These are phyloP conservation scores for Seladonia tumulorum DNA, from an alignment of 2,888 invertebrate genomes.

Conservation along the genomic window DNA sequence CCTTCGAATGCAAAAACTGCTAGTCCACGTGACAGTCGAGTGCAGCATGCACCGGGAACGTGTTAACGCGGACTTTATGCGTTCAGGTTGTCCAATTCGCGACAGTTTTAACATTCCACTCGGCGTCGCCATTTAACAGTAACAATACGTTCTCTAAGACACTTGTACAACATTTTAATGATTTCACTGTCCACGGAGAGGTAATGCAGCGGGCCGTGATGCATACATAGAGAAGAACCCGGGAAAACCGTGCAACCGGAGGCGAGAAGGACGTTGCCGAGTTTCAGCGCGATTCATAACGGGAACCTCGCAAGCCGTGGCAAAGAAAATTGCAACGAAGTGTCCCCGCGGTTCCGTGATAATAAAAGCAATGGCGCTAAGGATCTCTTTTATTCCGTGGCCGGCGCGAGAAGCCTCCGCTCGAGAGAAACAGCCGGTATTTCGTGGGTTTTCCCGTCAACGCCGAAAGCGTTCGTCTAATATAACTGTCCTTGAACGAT, in stretches of 20 bases:
- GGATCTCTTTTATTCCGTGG: slow-evolving; percentile 24
- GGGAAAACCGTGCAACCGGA: slow-evolving; percentile 19
- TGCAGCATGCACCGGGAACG: neutral
- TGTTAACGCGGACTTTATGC: neutral
- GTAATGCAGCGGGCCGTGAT: neutral
- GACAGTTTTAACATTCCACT: neutral
- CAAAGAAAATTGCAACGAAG: slow-evolving; percentile 38
- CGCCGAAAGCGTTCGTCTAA: slow-evolving; percentile 9
- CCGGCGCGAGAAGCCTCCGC: neutral
- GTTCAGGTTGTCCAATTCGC: neutral
- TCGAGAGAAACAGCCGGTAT: slow-evolving; percentile 36
- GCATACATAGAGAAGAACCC: neutral
- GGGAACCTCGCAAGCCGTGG: slow-evolving; percentile 10
- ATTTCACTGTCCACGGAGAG: neutral
- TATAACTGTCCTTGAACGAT: slow-evolving; percentile 31
- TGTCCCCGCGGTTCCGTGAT: slow-evolving; percentile 34
- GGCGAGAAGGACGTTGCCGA: neutral
- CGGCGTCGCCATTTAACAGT: neutral
- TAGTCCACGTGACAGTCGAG: neutral
- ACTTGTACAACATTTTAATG: slow-evolving; percentile 5
- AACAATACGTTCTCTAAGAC: neutral
- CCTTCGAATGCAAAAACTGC: neutral
- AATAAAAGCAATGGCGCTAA: slow-evolving; percentile 43
- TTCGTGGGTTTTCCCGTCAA: slow-evolving; percentile 16
- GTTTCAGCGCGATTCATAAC: slow-evolving; percentile 2